A percentile compares a stretch with the other conserved stretches of the same genome.
Evolutionary conservation across 1,140 invertebrate genomes (phyloP).

Genomic region (Diachasma alloeum): DNA sequence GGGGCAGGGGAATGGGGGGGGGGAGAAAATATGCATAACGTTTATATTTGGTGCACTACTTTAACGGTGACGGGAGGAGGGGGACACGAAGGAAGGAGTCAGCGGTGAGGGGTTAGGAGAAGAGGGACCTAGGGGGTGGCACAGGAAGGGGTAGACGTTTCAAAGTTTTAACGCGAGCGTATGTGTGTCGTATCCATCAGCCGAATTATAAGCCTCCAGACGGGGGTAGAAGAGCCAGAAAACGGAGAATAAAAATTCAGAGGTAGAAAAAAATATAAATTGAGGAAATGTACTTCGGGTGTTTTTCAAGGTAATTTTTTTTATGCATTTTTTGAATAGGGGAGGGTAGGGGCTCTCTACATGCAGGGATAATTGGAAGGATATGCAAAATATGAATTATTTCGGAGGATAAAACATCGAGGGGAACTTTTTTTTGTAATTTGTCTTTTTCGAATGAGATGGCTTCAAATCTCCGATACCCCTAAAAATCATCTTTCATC

Average conservation of each 20-base stretch:
- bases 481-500: not conserved
- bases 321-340: not conserved
- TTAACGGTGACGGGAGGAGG: not conserved
- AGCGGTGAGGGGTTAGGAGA: not conserved
- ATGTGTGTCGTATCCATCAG: slow-evolving; percentile 46
- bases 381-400: not conserved
- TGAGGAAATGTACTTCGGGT: slow-evolving; percentile 9
- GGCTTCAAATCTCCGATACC: too few species aligned
- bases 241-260: not conserved
- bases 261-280: slow-evolving; percentile 2
- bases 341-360: not conserved
- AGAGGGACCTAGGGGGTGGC: not conserved
- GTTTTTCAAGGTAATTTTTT: not conserved
- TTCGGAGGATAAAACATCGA: too few species aligned
- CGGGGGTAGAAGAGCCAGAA: not conserved
- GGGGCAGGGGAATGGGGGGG: not conserved
- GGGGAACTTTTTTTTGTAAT: too few species aligned
- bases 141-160: slow-evolving; percentile 31
- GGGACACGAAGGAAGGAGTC: too few species aligned
- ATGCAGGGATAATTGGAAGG: not conserved
- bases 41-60: slow-evolving; percentile 2
- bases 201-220: slow-evolving; percentile 48
- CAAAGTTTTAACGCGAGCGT: slow-evolving; percentile 52
- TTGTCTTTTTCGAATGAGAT: too few species aligned
- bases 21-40: not conserved